A percentile compares a stretch with the other conserved stretches of the same genome.
phyloP scores from a whole-genome alignment of 2,888 invertebrate species.

The Eumerus sabulonum region DNA sequence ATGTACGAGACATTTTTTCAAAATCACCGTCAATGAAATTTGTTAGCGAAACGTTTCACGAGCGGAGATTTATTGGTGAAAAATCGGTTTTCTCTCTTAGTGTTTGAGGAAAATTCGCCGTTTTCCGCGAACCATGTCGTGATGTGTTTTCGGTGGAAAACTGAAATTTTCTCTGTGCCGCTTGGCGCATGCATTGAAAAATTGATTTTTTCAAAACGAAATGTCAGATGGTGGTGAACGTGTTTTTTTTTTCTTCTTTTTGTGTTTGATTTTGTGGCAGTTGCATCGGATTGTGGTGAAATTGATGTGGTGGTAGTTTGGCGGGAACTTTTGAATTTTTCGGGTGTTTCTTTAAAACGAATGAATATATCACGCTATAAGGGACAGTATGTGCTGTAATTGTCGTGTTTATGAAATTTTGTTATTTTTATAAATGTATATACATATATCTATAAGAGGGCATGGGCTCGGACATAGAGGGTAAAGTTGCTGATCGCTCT shows the following conservation, averaged over 20 bases:
- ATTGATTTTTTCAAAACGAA: constrained; percentile 73
- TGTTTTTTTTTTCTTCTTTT: too few species aligned
- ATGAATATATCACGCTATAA: too few species aligned
- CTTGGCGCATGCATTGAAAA: constrained; percentile 74
- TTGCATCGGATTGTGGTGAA: not conserved
- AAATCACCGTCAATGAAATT: constrained; percentile 7
- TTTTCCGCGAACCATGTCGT: constrained; percentile 61
- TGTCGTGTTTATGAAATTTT: too few species aligned
- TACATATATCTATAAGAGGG: too few species aligned
- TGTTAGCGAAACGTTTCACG: constrained; percentile 26
- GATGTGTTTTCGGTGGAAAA: constrained; percentile 63
- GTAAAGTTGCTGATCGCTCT: too few species aligned
- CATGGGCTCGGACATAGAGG: too few species aligned
- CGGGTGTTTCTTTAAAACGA: too few species aligned
- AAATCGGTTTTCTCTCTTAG: constrained; percentile 22
- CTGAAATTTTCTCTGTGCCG: constrained; percentile 61
- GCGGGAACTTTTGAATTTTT: constrained; percentile 18
- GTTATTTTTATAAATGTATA: too few species aligned
- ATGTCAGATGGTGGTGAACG: constrained; percentile 60
- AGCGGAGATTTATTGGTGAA: constrained; percentile 29
- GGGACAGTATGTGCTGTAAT: too few species aligned
- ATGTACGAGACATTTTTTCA: constrained; percentile 52
- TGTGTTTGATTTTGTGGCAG: too few species aligned
- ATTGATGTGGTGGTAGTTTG: constrained; percentile 2
- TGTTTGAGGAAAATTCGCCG: constrained; percentile 27